These are phyloP conservation scores for Hepsetus odoe DNA, from an alignment of 2,113 vertebrate species.

Conservation along the genomic window DNA sequence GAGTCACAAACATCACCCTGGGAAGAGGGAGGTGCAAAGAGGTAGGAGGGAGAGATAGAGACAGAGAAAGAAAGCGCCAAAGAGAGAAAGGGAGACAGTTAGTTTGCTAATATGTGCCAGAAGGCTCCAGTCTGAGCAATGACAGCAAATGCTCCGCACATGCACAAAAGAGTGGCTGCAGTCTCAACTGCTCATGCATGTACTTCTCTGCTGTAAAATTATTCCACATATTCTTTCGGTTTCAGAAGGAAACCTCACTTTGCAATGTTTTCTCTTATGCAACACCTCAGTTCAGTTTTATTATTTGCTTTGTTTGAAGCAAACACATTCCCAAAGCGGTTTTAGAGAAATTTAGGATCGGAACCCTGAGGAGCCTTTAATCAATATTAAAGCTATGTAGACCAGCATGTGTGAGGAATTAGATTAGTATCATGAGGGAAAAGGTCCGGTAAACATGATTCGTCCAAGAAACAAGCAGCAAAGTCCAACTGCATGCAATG, in stretches of 20 bases:
- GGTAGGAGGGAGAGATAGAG: constrained; percentile 10
- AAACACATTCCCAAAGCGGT: not conserved
- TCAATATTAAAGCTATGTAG: not conserved
- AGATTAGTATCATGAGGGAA: not conserved
- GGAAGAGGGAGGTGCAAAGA: constrained; percentile 52
- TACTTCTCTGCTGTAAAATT: constrained; percentile 32
- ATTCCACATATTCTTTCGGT: constrained; percentile 29
- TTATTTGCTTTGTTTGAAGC: not conserved
- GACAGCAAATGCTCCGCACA: constrained; percentile 51
- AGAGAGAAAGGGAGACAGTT: constrained; percentile 29
- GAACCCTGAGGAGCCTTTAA: not conserved
- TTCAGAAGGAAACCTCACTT: not conserved
- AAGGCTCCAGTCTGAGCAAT: constrained; percentile 50
- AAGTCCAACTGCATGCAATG: not conserved
- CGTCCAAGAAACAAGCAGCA: not conserved
- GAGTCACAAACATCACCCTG: constrained; percentile 77
- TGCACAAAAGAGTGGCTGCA: not conserved
- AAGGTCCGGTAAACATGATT: not conserved
- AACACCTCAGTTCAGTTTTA: not conserved
- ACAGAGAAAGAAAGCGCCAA: constrained; percentile 3
- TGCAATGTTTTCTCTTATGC: not conserved
- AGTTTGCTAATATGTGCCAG: constrained; percentile 54
- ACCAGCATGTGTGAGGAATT: not conserved
- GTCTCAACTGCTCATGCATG: constrained; percentile 17
- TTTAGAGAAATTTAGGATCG: not conserved